Evolutionary conservation across 1,140 invertebrate genomes (phyloP), one percentile per base, ranked within the genome.

Genomic region (Habropoda laboriosa): DNA sequence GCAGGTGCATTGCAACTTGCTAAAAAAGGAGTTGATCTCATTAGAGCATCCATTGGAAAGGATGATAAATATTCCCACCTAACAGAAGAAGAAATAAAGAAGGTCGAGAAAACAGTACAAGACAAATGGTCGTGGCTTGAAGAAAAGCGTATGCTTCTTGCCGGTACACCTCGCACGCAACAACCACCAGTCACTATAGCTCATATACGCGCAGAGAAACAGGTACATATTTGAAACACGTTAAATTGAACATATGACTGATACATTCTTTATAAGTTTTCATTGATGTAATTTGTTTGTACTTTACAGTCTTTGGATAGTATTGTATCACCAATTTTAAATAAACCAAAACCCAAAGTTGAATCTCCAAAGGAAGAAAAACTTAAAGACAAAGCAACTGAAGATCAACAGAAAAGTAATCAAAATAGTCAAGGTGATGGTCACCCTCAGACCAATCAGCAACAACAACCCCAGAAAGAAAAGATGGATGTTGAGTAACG

Each of bases 41-140:
- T 95, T 79, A 94, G 93, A 92, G 27, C 85, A 12, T 82, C 89
- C 1, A 49, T 12, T 38, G 88, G 94, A 35, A 94, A 94, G 53
- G 96, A 96, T 5, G 96, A 97, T 88, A 97, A 97, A 89, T 99
- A 96, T 91, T 93, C 95, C 61, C 98, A 99, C 89, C 91, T 99
- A 30, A 95, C 96, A 5, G 95, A 96, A 35, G 95, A 95, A 10
- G 98, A 99, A 81, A 93, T 98, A 1, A 95, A 96, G 63, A 97
- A 97, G 89, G 92, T 94, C 12, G 93, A 94, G 24, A 94, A 93
- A 86, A 93, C 94, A 32, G 90, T 92, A 60, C 88, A 94, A 60
- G 93, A 95, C 49, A 94, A 94, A 79, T 92, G 91, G 91, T 16
- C 80, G 3, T 99, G 97, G 97, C 93, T 97, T 30, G 96, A 98